These are phyloP conservation scores for Ciconia boyciana DNA, from an alignment of 2,113 vertebrate genomes.

Conservation along the genomic window DNA sequence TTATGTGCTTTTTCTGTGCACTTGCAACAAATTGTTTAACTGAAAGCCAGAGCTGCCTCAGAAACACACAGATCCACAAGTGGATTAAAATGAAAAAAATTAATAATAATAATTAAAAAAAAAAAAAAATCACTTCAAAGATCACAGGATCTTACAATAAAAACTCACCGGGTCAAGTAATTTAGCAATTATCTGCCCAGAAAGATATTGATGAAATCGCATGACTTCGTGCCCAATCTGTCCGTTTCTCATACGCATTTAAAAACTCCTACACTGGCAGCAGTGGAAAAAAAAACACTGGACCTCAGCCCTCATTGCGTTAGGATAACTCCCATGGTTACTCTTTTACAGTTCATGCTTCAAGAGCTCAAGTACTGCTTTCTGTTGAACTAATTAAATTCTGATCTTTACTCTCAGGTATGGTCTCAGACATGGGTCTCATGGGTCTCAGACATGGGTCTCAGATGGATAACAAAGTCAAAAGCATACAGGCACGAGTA, in stretches of 20 bases:
- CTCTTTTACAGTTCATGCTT: neutral
- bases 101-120: too few species aligned
- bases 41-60: neutral
- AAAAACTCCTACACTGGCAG: neutral
- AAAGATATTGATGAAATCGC: neutral
- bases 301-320: neutral
- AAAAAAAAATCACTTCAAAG: neutral
- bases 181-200: neutral
- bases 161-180: neutral
- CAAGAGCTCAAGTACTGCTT: neutral
- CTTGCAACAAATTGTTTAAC: neutral
- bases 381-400: neutral
- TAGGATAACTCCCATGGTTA: neutral
- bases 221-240: neutral
- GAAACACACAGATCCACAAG: neutral
- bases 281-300: neutral
- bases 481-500: accelerated
- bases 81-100: neutral
- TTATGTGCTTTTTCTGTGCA: neutral
- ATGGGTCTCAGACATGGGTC: neutral
- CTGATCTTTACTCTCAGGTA: neutral
- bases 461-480: accelerated
- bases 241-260: neutral
- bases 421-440: neutral
- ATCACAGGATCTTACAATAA: neutral